Evolutionary conservation across 2,113 vertebrate species (phyloP).

Genomic region (Enhydra lutris): DNA sequence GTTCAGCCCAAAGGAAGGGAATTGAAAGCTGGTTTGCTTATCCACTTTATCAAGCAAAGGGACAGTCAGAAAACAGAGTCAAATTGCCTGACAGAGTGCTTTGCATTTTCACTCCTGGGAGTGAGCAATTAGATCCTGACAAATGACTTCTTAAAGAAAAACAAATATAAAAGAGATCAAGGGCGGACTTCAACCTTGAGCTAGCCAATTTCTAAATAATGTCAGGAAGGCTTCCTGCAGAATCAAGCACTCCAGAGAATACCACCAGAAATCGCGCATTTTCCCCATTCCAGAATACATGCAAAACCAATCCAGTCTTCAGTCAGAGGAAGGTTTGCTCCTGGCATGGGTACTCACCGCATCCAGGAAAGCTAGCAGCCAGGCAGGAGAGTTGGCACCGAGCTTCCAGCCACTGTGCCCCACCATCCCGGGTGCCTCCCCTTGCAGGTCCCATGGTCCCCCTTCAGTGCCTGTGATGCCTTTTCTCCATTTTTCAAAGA

Average conservation of each 20-base stretch:
- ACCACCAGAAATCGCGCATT: not conserved
- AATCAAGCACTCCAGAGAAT: not conserved
- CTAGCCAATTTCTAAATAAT: not conserved
- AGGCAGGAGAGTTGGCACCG: not conserved
- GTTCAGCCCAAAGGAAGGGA: not conserved
- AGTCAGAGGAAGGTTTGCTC: not conserved
- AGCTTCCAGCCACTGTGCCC: not conserved
- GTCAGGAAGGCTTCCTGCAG: not conserved
- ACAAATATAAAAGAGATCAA: not conserved
- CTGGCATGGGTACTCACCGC: constrained; percentile 51
- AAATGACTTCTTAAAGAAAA: not conserved
- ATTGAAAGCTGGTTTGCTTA: not conserved
- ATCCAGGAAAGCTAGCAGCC: not conserved
- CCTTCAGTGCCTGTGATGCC: not conserved
- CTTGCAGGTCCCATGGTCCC: not conserved
- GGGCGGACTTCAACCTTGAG: not conserved
- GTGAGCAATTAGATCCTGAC: not conserved
- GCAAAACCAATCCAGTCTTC: not conserved
- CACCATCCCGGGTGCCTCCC: not conserved
- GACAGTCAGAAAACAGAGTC: not conserved
- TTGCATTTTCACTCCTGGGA: not conserved
- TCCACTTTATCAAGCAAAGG: not conserved
- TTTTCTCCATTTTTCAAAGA: constrained; percentile 30
- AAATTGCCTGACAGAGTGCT: not conserved
- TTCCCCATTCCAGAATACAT: not conserved